Percentiles rank a stretch among this genome's conserved stretches.
These are phyloP conservation scores for Pherbina coryleti DNA, from an alignment of 2,888 invertebrate genomes.

Conservation along the genomic window DNA sequence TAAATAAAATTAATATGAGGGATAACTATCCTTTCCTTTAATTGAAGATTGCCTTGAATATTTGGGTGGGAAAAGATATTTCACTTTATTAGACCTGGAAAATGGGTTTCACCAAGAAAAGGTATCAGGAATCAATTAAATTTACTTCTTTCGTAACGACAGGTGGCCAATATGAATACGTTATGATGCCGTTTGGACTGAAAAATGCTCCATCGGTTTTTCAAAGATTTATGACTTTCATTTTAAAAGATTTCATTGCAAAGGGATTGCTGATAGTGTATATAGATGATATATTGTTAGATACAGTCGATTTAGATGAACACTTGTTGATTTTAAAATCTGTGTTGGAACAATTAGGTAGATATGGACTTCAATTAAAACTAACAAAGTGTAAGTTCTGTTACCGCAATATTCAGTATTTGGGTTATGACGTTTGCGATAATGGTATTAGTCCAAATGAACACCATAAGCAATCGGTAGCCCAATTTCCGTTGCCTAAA, in stretches of 20 bases:
- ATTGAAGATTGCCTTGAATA: constrained; percentile 36
- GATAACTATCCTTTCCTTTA: constrained; percentile 43
- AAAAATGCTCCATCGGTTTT: constrained; percentile 41
- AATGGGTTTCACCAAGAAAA: constrained; percentile 46
- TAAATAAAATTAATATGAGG: constrained; percentile 35
- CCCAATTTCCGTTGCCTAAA: constrained; percentile 25
- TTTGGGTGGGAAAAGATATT: constrained; percentile 42
- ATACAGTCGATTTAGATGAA: constrained; percentile 31
- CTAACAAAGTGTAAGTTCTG: constrained; percentile 41
- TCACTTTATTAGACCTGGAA: constrained; percentile 44
- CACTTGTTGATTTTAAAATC: constrained; percentile 35
- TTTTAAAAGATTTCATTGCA: constrained; percentile 39
- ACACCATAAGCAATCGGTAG: constrained; percentile 27
- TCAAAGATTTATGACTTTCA: constrained; percentile 32
- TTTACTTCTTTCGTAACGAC: constrained; percentile 48
- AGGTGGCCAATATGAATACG: constrained; percentile 44
- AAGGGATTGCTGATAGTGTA: constrained; percentile 35
- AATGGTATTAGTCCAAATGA: constrained; percentile 37
- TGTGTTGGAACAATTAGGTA: constrained; percentile 26
- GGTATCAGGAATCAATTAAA: constrained; percentile 42
- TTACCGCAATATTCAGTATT: constrained; percentile 30
- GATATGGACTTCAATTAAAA: constrained; percentile 32
- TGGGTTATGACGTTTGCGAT: constrained; percentile 35
- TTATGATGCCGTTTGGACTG: constrained; percentile 42
- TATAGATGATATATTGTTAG: constrained; percentile 44